Evolutionary conservation across 2,888 invertebrate species (phyloP).

Genomic region (Autographa gamma): DNA sequence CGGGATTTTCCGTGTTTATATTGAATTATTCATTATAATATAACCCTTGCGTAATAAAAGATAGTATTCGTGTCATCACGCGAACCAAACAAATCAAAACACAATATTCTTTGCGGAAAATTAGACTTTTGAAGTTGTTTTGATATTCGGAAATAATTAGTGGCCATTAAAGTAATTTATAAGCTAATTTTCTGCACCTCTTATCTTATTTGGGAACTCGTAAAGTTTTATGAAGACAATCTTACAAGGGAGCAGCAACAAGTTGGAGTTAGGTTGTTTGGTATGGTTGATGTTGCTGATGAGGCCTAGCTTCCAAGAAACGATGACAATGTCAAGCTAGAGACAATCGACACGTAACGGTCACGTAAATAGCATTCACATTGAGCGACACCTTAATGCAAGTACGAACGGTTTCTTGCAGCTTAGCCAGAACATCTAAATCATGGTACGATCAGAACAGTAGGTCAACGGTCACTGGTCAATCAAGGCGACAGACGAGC

Average conservation of each 20-base stretch:
- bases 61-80: conserved; percentile 51
- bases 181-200: conserved; percentile 2
- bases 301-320: not conserved
- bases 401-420: not conserved
- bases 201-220: not conserved
- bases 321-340: not conserved
- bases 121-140: conserved; percentile 22
- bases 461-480: not conserved
- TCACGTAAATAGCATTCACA: not conserved
- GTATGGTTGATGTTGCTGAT: not conserved
- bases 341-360: not conserved
- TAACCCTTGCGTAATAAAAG: conserved; percentile 56
- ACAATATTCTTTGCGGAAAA: conserved; percentile 20
- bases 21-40: conserved; percentile 57
- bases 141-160: conserved; percentile 12
- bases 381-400: not conserved
- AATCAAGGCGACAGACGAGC: not conserved
- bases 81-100: conserved; percentile 50
- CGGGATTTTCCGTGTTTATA: conserved; percentile 54
- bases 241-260: conserved; percentile 2
- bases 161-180: conserved; percentile 10
- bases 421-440: not conserved
- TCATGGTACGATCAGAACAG: not conserved
- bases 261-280: not conserved
- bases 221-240: conserved; percentile 4